Percentiles rank a stretch among this genome's conserved stretches.
phyloP scores from a whole-genome alignment of 2,113 vertebrate genomes.

The Corythoichthys haematopterus region DNA sequence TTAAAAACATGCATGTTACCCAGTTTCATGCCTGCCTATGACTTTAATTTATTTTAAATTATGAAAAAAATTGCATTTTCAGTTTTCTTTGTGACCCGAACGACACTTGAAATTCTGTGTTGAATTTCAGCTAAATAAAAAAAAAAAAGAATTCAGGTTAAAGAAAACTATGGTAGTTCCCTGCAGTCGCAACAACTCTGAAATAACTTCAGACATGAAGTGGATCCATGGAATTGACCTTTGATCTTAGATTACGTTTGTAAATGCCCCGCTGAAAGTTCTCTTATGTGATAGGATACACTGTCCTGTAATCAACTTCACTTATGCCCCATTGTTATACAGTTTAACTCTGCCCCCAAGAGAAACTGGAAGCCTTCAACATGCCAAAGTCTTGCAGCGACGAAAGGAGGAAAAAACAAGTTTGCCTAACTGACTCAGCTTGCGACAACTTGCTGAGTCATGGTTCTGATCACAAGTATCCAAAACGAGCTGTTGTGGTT shows the following conservation, averaged over 20 bases:
- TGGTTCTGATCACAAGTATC: not conserved
- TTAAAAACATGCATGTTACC: too few relatives aligned
- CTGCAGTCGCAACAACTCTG: not conserved
- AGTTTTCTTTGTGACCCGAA: too few relatives aligned
- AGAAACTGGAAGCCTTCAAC: not conserved
- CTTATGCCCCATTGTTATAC: not conserved
- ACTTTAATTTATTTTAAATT: too few relatives aligned
- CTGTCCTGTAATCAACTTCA: not conserved
- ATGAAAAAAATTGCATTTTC: too few relatives aligned
- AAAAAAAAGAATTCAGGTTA: not conserved
- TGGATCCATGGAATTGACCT: slow-evolving; percentile 17
- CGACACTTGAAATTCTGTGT: too few relatives aligned
- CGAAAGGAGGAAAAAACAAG: slow-evolving; percentile 13
- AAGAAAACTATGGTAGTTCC: not conserved
- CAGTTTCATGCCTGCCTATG: too few relatives aligned
- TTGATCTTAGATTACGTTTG: slow-evolving; percentile 17
- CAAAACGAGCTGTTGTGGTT: not conserved
- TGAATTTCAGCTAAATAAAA: too few relatives aligned
- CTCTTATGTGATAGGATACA: not conserved
- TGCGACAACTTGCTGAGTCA: slow-evolving; percentile 22
- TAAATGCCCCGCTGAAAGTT: slow-evolving; percentile 7
- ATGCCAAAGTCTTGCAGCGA: not conserved
- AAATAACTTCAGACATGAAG: not conserved
- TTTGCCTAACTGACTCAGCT: slow-evolving; percentile 33
- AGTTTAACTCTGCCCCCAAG: not conserved